phyloP scores from a whole-genome alignment of 2,797 vertebrate species.

The Melanogrammus aeglefinus region DNA sequence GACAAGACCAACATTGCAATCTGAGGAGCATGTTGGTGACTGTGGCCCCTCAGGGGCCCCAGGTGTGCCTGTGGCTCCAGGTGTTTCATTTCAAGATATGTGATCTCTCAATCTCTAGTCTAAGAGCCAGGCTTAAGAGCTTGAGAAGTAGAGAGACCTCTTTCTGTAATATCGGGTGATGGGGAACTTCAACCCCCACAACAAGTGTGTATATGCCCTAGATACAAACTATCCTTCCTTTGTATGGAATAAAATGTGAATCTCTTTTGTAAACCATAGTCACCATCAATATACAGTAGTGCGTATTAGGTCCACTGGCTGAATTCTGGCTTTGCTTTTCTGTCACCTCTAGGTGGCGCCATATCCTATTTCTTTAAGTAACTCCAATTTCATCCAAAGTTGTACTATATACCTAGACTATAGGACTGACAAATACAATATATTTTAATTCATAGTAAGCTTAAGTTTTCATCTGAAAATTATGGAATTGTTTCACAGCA shows the following conservation, averaged over 20 bases:
- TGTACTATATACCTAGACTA: neutral
- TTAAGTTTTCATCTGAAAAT: neutral
- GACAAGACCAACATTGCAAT: neutral
- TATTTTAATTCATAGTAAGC: neutral
- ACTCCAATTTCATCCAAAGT: conserved; percentile 14
- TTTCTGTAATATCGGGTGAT: conserved; percentile 25
- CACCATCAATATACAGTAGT: neutral
- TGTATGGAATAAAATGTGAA: neutral
- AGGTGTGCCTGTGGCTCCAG: conserved; percentile 51
- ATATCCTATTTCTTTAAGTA: conserved; percentile 21
- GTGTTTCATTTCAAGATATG: conserved; percentile 59
- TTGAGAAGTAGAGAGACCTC: conserved; percentile 46
- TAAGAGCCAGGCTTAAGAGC: conserved; percentile 36
- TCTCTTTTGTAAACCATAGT: neutral
- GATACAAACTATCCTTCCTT: neutral
- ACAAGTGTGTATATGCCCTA: conserved; percentile 7
- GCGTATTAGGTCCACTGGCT: neutral
- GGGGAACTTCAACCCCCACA: conserved; percentile 16
- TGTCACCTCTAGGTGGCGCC: conserved; percentile 59
- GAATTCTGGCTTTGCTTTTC: neutral
- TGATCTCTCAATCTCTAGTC: conserved; percentile 33
- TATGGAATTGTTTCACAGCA: neutral
- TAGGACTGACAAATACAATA: conserved; percentile 20
- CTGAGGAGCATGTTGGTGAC: conserved; percentile 26
- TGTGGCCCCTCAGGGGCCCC: conserved; percentile 20